Percentiles rank a stretch among this genome's conserved stretches.
Evolutionary conservation across 2,797 vertebrate genomes (phyloP).

Genomic region (Momotus momota): DNA sequence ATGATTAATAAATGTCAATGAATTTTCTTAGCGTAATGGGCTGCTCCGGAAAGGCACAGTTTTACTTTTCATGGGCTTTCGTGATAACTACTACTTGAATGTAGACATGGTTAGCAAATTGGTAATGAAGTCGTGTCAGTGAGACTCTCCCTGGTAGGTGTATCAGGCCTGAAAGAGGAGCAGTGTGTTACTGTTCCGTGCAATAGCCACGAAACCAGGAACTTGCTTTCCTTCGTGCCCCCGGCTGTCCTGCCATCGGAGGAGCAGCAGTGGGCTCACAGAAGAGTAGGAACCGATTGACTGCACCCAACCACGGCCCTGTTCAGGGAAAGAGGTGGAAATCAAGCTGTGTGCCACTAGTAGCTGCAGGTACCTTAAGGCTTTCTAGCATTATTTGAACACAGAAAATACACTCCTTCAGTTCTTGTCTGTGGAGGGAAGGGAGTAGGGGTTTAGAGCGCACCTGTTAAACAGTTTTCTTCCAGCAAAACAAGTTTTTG

Average conservation of each 20-base stretch:
- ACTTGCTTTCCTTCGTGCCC: not conserved
- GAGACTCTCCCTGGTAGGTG: not conserved
- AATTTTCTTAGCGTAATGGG: not conserved
- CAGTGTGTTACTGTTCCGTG: not conserved
- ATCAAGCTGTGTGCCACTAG: not conserved
- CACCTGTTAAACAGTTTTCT: not conserved
- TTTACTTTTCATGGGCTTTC: not conserved
- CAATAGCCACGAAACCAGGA: not conserved
- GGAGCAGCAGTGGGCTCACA: not conserved
- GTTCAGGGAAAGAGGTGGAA: not conserved
- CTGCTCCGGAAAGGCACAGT: not conserved
- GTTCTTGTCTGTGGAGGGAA: not conserved
- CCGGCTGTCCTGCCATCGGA: accelerated
- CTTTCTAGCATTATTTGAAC: not conserved
- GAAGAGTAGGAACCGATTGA: not conserved
- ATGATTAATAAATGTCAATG: not conserved
- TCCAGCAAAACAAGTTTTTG: not conserved
- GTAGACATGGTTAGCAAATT: not conserved
- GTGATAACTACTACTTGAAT: not conserved
- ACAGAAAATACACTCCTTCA: not conserved
- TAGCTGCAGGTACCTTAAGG: not conserved
- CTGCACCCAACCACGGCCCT: not conserved
- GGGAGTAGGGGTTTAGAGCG: not conserved
- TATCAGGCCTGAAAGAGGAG: not conserved
- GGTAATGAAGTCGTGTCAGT: not conserved